A percentile compares a stretch with the other conserved stretches of the same genome.
Evolutionary conservation across 2,113 vertebrate species (phyloP).

Genomic region (Procavia capensis): DNA sequence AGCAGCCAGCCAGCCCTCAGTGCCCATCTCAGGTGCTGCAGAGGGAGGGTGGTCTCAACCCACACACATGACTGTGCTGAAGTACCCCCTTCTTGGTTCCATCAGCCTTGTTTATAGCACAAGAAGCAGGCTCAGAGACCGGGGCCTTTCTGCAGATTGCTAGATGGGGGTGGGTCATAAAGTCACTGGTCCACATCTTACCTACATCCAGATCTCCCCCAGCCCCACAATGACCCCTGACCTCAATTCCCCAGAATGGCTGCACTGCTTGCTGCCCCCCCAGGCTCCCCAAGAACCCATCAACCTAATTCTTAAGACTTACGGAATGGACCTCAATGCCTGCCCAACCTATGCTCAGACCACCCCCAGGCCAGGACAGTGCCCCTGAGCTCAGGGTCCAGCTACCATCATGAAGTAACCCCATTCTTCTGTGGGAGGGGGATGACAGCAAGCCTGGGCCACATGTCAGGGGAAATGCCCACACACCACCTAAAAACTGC

Average conservation of each 20-base stretch:
- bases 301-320: neutral
- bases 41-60: neutral
- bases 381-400: neutral
- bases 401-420: neutral
- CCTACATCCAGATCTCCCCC: neutral
- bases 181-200: neutral
- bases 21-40: neutral
- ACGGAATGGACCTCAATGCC: neutral
- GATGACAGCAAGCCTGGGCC: neutral
- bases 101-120: neutral
- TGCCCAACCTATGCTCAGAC: neutral
- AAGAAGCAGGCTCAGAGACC: neutral
- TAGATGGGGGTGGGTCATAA: neutral
- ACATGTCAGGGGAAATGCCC: rapidly evolving
- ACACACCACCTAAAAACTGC: neutral
- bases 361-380: neutral
- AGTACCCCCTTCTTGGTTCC: neutral
- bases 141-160: neutral
- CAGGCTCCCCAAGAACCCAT: neutral
- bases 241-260: neutral
- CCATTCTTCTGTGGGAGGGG: neutral
- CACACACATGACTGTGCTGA: neutral
- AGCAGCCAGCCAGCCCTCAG: neutral
- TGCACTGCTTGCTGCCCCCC: neutral
- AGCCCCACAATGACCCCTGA: neutral